Evolutionary conservation across 2,797 vertebrate species (phyloP), one percentile per base, ranked within the genome.

Genomic region (Periparus ater): DNA sequence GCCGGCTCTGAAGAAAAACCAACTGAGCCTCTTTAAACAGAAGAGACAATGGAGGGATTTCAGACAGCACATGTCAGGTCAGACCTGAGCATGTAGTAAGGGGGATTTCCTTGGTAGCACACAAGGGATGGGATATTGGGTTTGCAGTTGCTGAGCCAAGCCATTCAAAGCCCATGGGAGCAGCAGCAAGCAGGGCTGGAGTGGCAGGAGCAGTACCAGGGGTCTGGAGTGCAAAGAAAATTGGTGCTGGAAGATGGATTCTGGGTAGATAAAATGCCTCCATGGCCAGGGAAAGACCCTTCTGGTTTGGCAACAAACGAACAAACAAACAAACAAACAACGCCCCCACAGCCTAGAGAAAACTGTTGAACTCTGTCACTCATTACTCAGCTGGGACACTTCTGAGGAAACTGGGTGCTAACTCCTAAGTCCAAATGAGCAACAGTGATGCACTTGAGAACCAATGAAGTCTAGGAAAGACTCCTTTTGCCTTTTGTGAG

Each of bases 31-130:
- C 63, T 91, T 95, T 67, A 88, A 90, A 95, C 6, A 71, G 38
- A 51, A 82, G 71, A 91, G 65, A 77, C 89, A 93, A 80, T 51
- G 77, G 68, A 89, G 32, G 47, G 83, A 82, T 93, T 95, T 96
- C 91, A 95, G 61, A 67, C 19, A 54, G 61, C 77, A 66, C 83
- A 60, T 71, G 61, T 62, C 89, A 95, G 76, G 74, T 91, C 80
- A 90, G 71, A 93, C 57, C 83, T 62, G 75, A 96, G 60, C 50
- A 23, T 53, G 54, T 11, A 70, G 73, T 45, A 89, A 87, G 57
- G 86, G 85, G 80, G 42, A 70, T 96, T 94, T 93, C 82, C 85
- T 94, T 87, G 54, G 74, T 54, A 91, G 53, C 47, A 73, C 30
- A 40, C 7, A n/a, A 42, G 36, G 48, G 27, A 26, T 34, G 58